Base-by-base conservation (phyloP, 2,888 invertebrate species). In the Scaptomyza polygonia region DNA sequence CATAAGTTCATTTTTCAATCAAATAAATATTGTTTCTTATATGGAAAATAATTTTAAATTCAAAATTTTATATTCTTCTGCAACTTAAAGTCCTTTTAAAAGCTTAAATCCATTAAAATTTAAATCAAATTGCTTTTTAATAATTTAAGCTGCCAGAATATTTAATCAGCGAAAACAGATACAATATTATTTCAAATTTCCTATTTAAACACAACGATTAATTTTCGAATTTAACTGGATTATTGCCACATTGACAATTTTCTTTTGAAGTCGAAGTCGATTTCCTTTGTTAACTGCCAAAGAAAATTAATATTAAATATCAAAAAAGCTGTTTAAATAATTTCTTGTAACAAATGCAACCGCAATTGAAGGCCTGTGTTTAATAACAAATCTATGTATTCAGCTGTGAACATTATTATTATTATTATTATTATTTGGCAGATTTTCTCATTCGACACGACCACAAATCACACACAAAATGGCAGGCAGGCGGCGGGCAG, bases 391-490 rank as follows among this genome's bases (percentile, higher is more conserved):
- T 36, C 14, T 12, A n/a, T 27, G 11, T 27, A 25, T 39, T 39
- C 11, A 51, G 40, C 39, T 39, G 49, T 27, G 34, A 27, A 39
- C 45, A 39, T 39, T 16, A 14, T 39, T 14, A 39, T 39, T 9
- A 39, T 39, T 9, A 39, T 36, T 14, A 36, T 39, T 39, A 9
- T 34, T 21, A 61, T 62, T 54, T 67, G 36, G n/a, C 42, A 45
- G 53, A 32, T 49, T 67, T 44, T 36, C 53, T 42, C 32, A 40
- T 18, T 7, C 12, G 2, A 5, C n/a, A 25, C 25, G 21, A 25
- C 65, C 55, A 27, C 64, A 72, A 63, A 73, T 68, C 55, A 53
- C 55, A 63, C 16, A 39, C 39, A 39, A 49, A 62, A 67, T 49
- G 40, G 43, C 48, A 67, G 30, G 0, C 29, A n/a, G 21, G 21